phyloP scores from a whole-genome alignment of 2,113 vertebrate genomes.

The Rhagologus leucostigma region DNA sequence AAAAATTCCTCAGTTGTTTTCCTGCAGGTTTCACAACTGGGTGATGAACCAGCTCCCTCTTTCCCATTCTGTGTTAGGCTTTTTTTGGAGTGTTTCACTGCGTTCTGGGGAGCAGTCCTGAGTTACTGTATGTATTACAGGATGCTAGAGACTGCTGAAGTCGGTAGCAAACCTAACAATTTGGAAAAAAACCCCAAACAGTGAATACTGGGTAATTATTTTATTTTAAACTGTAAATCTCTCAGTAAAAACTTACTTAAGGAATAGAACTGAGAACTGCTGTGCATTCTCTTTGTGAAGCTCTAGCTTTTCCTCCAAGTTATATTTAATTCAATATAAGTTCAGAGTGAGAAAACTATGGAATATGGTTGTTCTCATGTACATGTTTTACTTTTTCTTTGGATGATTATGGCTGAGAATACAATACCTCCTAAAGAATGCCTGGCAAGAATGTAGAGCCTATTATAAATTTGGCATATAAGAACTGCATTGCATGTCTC shows the following conservation, averaged over 20 bases:
- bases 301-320: not conserved
- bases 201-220: not conserved
- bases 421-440: not conserved
- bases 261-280: not conserved
- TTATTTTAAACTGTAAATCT: not conserved
- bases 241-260: not conserved
- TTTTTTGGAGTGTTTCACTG: not conserved
- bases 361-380: not conserved
- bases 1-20: not conserved
- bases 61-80: not conserved
- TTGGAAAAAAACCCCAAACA: not conserved
- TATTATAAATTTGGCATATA: not conserved
- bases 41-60: not conserved
- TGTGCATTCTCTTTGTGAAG: not conserved
- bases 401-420: not conserved
- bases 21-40: not conserved
- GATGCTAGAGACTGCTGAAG: not conserved
- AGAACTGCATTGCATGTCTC: not conserved
- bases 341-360: not conserved
- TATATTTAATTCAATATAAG: not conserved
- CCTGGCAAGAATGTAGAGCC: not conserved
- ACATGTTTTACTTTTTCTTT: not conserved
- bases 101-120: not conserved
- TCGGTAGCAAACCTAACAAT: not conserved
- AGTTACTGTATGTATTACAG: not conserved